Evolutionary conservation across 1,140 invertebrate genomes (phyloP), one percentile per base, ranked within the genome.

Genomic region (Brachionus asplanchnoidis): DNA sequence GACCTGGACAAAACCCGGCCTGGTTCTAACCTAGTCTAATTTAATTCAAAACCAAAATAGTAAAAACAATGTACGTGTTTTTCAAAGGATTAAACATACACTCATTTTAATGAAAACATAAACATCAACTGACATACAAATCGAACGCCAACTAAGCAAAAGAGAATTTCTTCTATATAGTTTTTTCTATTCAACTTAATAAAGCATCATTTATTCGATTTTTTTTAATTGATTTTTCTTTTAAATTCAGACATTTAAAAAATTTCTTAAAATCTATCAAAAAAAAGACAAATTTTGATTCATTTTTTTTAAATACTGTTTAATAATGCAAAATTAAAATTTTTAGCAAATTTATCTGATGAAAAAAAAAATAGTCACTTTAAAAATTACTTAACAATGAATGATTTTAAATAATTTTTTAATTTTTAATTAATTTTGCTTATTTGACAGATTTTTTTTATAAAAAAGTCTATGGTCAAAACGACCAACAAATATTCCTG

Each of bases 31-130:
- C 53, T 60, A 60, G 53, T 3, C 53, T 60, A 60, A 60, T 60
- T 60, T 60, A 60, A 60, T 60, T 60, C 53, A 60, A 60, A 60
- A 60, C 53, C 53, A 60, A 60, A 60, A 60, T 60, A 60, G n/a
- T 60, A 60, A 60, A 60, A 60, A 60, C 53, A 60, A 60, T 60
- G 53, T 60, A 60, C 53, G 53, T 60, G 53, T 60, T 60, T 60
- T 60, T 60, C n/a, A 60, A 60, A 23, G 53, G 53, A 60, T 60
- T 60, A 60, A 60, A 60, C 4, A 60, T 9, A 36, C 32, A 60
- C 20, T 26, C 53, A 60, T 60, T 60, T 60, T 60, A 60, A 60
- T 60, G 8, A 60, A 60, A 60, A 60, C 53, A 60, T 60, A 60
- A 60, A 60, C 53, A 60, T 60, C 53, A 60, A 60, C 53, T 60